Evolutionary conservation across 1,140 invertebrate genomes (phyloP).

Genomic region (Drosophila bocki): DNA sequence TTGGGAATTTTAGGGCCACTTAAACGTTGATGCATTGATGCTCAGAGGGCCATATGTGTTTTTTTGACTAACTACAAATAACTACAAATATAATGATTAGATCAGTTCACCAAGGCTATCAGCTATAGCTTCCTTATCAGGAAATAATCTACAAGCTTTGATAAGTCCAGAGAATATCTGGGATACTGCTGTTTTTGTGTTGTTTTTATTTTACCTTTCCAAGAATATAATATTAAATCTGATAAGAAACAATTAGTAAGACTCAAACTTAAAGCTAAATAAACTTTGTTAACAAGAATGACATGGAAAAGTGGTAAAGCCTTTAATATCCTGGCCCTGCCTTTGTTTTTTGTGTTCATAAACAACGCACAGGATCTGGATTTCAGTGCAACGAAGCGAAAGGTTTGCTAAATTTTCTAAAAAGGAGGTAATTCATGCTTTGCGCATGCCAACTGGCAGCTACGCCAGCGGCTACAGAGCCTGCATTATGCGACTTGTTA

Average conservation of each 20-base stretch:
- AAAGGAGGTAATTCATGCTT: slow-evolving; percentile 25
- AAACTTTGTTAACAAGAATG: background rate
- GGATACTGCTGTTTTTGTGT: no score
- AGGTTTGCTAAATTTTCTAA: slow-evolving; percentile 17
- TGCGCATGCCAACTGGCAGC: slow-evolving; percentile 33
- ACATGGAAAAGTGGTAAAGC: background rate
- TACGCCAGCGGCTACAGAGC: slow-evolving; percentile 26
- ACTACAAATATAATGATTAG: background rate
- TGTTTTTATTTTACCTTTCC: background rate
- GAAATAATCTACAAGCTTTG: background rate
- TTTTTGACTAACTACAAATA: background rate
- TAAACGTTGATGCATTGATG: background rate
- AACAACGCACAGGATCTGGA: slow-evolving; percentile 8
- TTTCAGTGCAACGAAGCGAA: slow-evolving; percentile 18
- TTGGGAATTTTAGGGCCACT: background rate
- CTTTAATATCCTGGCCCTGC: background rate
- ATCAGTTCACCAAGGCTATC: background rate
- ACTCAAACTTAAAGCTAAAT: no score
- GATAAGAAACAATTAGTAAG: background rate
- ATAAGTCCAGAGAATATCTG: background rate
- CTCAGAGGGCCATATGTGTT: background rate
- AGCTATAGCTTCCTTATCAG: background rate
- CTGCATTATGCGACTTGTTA: slow-evolving; percentile 29
- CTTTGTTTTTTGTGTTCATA: background rate
- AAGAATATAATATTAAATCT: no score